Evolutionary conservation across 2,797 vertebrate genomes (phyloP).

Genomic region (Labroides dimidiatus): DNA sequence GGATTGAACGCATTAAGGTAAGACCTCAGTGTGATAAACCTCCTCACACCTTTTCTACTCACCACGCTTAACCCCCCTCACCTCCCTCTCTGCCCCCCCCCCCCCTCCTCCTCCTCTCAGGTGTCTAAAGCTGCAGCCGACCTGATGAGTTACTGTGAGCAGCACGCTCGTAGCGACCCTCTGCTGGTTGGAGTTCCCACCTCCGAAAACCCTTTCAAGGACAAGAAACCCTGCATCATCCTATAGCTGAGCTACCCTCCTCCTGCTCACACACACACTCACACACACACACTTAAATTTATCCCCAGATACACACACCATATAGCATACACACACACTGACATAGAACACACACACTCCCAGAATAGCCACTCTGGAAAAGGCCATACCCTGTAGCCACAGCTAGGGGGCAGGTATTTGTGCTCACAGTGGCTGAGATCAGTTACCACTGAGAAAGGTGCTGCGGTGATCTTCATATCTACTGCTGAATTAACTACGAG

Average conservation of each 20-base stretch:
- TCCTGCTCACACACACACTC: constrained; percentile 39
- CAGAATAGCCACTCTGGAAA: constrained; percentile 76
- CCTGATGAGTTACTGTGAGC: constrained; percentile 97
- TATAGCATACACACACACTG: constrained; percentile 22
- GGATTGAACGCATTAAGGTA: constrained; percentile 96
- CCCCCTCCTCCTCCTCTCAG: constrained; percentile 67
- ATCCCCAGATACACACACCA: constrained; percentile 16
- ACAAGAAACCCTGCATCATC: constrained; percentile 97
- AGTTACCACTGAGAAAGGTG: constrained; percentile 73
- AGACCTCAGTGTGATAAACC: too few species aligned
- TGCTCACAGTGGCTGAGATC: constrained; percentile 62
- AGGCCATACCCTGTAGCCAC: constrained; percentile 72
- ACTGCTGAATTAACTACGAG: constrained; percentile 70
- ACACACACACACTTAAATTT: constrained; percentile 33
- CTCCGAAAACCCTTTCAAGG: constrained; percentile 98
- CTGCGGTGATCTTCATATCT: constrained; percentile 73
- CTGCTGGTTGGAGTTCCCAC: constrained; percentile 95
- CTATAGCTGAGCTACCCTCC: constrained; percentile 85
- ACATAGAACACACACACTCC: constrained; percentile 50
- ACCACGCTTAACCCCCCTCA: too few species aligned
- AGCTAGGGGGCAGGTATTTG: constrained; percentile 64
- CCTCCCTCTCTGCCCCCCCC: not conserved
- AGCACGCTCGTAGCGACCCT: constrained; percentile 92
- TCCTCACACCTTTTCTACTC: too few species aligned
- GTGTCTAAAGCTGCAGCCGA: constrained; percentile 96